A percentile compares a stretch with the other conserved stretches of the same genome.
Evolutionary conservation across 2,797 vertebrate species (phyloP).

Genomic region (Sandelia bainsii): DNA sequence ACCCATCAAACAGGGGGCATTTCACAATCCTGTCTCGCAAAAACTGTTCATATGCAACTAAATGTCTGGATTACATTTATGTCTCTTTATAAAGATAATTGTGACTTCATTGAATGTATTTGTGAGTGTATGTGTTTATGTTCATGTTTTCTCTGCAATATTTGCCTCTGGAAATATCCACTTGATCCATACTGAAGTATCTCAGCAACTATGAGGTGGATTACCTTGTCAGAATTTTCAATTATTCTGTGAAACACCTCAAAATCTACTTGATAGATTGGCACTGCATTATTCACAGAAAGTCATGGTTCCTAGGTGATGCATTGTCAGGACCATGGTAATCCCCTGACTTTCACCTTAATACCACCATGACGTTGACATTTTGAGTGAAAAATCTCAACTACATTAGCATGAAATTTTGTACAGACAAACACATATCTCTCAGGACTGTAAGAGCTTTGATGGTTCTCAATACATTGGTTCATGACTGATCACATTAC

Average conservation of each 20-base stretch:
- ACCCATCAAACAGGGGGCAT: slow-evolving; percentile 8
- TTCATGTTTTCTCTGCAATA: neutral
- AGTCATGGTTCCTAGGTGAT: neutral
- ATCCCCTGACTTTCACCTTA: too few relatives aligned
- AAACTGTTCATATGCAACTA: neutral
- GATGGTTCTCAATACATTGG: too few relatives aligned
- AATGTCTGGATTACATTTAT: neutral
- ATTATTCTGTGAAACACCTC: neutral
- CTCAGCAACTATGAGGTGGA: neutral
- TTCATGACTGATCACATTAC: too few relatives aligned
- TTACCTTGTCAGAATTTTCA: neutral
- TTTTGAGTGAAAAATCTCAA: too few relatives aligned
- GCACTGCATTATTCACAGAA: neutral
- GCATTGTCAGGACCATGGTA: too few relatives aligned
- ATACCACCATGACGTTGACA: too few relatives aligned
- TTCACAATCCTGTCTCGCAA: neutral
- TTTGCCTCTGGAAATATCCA: neutral
- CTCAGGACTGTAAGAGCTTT: too few relatives aligned
- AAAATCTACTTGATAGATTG: too few relatives aligned
- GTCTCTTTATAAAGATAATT: neutral
- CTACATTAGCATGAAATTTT: too few relatives aligned
- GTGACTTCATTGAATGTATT: neutral
- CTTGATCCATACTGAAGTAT: neutral
- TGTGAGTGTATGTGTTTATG: neutral
- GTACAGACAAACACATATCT: too few relatives aligned